phyloP scores from a whole-genome alignment of 1,140 invertebrate genomes.

The Caenorhabditis remanei region DNA sequence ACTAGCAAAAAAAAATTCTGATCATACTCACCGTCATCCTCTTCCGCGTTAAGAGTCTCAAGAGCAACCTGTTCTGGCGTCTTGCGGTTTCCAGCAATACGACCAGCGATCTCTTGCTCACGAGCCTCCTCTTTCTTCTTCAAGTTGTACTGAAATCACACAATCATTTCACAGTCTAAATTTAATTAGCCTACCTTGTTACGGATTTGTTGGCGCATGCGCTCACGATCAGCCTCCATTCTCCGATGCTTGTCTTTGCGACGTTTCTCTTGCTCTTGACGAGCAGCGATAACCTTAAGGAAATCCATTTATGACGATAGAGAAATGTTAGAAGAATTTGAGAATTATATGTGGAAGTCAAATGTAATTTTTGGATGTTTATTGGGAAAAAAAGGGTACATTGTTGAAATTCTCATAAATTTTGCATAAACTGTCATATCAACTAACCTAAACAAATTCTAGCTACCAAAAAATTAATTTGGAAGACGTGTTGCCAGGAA shows the following conservation, averaged over 20 bases:
- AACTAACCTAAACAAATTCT: background rate
- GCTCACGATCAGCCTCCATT: conserved; percentile 42
- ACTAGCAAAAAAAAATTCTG: background rate
- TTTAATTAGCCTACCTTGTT: background rate
- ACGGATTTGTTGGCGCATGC: conserved; percentile 35
- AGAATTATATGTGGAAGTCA: background rate
- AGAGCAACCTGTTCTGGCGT: conserved; percentile 35
- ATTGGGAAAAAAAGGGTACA: too few species aligned
- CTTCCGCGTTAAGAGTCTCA: conserved; percentile 11
- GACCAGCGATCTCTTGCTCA: conserved; percentile 29
- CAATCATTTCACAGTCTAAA: too few species aligned
- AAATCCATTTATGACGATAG: too few species aligned
- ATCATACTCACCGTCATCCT: conserved; percentile 21
- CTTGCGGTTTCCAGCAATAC: conserved; percentile 32
- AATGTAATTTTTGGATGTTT: too few species aligned
- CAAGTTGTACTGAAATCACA: conserved; percentile 5
- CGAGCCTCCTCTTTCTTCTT: conserved; percentile 19
- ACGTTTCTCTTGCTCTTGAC: conserved; percentile 44
- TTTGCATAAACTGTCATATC: too few species aligned
- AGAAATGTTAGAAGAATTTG: background rate
- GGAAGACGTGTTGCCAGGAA: too few species aligned
- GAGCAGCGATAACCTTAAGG: conserved; percentile 29
- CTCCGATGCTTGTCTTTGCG: conserved; percentile 37
- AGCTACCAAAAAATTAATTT: too few species aligned
- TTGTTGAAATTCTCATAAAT: too few species aligned